These are phyloP conservation scores for Melinopterus prodromus DNA, from an alignment of 2,888 invertebrate species.

Conservation along the genomic window DNA sequence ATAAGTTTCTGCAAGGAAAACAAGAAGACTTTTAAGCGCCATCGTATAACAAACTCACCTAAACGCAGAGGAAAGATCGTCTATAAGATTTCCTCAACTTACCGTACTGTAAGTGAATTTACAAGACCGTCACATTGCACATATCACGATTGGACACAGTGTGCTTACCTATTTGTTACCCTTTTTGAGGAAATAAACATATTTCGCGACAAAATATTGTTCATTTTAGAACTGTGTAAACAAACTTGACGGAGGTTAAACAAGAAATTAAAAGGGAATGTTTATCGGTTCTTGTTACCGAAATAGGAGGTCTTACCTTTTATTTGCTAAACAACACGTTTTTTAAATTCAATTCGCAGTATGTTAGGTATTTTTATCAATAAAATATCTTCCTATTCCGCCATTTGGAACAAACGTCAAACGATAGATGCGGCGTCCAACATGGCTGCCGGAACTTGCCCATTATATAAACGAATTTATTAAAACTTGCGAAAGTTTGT, in stretches of 20 bases:
- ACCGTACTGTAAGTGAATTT: constrained; percentile 45
- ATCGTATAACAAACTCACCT: constrained; percentile 30
- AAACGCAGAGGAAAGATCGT: constrained; percentile 14
- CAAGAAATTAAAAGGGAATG: neutral
- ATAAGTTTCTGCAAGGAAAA: constrained; percentile 32
- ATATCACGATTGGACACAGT: constrained; percentile 23
- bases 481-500: too few relatives aligned
- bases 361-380: neutral
- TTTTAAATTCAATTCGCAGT: too few relatives aligned
- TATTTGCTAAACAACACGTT: neutral
- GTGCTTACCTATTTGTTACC: neutral
- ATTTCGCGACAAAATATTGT: constrained; percentile 9
- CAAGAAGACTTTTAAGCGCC: constrained; percentile 30
- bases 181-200: neutral
- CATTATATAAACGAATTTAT: neutral
- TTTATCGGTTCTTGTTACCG: neutral
- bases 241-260: neutral
- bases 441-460: neutral
- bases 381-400: neutral
- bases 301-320: neutral
- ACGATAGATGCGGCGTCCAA: neutral
- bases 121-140: constrained; percentile 44
- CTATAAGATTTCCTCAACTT: constrained; percentile 43
- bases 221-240: neutral
- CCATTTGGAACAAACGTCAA: neutral